Conservation (phyloP, 2,113 vertebrate species). For the Clupea harengus region DNA sequence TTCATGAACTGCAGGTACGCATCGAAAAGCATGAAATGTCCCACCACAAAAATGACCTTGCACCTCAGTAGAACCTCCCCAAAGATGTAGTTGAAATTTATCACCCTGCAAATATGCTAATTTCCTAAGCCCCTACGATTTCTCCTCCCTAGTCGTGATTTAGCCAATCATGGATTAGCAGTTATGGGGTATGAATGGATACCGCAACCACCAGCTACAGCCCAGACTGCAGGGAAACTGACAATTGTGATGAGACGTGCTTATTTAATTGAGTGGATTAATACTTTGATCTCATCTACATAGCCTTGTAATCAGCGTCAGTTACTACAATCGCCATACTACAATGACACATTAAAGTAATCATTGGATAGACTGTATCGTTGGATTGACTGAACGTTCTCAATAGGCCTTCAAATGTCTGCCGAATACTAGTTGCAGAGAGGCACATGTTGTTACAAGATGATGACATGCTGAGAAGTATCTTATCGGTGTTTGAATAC, state of each 20-base stretch:
- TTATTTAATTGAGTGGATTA: not conserved
- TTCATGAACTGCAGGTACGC: not conserved
- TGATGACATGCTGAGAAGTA: no score
- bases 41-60: not conserved
- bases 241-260: not conserved
- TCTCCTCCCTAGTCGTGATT: slow-evolving; percentile 41
- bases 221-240: not conserved
- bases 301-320: no score
- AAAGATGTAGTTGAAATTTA: slow-evolving; percentile 46
- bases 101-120: slow-evolving; percentile 55
- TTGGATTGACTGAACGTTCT: no score
- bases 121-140: slow-evolving; percentile 32
- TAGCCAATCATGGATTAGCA: slow-evolving; percentile 59
- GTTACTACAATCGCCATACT: no score
- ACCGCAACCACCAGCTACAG: not conserved
- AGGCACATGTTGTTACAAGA: no score
- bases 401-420: no score
- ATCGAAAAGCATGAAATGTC: not conserved
- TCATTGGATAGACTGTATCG: no score
- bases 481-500: no score
- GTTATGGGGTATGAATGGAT: slow-evolving; percentile 32
- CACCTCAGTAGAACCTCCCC: not conserved
- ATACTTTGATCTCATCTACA: not conserved
- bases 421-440: no score
- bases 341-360: no score